These are phyloP conservation scores for Palaemon carinicauda DNA, from an alignment of 1,140 invertebrate species.

Conservation along the genomic window DNA sequence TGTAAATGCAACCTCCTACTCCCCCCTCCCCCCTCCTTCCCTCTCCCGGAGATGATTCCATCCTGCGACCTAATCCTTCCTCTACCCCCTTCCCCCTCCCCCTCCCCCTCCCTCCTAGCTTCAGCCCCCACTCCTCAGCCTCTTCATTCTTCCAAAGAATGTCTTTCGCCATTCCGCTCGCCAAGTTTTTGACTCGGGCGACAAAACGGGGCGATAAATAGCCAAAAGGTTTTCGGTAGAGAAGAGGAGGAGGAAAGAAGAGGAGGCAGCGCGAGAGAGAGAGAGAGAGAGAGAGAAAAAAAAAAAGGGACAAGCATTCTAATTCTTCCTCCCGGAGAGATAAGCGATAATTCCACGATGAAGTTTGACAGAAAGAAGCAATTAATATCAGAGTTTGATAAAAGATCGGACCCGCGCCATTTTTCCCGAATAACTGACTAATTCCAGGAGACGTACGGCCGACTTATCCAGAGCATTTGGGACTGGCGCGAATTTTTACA, in stretches of 20 bases:
- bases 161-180: no score
- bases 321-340: conserved; percentile 32
- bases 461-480: conserved; percentile 53
- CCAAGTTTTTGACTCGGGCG: no score
- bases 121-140: not conserved
- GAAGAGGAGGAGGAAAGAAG: not conserved
- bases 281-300: not conserved
- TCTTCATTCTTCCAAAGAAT: not conserved
- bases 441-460: conserved; percentile 46
- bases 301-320: not conserved
- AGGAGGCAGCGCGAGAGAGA: not conserved
- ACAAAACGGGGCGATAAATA: no score
- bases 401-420: conserved; percentile 41
- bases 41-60: not conserved
- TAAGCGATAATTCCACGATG: conserved; percentile 44
- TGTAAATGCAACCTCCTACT: not conserved
- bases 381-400: conserved; percentile 52
- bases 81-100: not conserved
- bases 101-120: not conserved
- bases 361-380: conserved; percentile 54
- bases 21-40: not conserved
- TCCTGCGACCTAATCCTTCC: not conserved
- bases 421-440: conserved; percentile 54
- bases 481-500: conserved; percentile 43
- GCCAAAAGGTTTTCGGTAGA: not conserved